Evolutionary conservation across 2,888 invertebrate species (phyloP).

Genomic region (Chloroclysta siterata): DNA sequence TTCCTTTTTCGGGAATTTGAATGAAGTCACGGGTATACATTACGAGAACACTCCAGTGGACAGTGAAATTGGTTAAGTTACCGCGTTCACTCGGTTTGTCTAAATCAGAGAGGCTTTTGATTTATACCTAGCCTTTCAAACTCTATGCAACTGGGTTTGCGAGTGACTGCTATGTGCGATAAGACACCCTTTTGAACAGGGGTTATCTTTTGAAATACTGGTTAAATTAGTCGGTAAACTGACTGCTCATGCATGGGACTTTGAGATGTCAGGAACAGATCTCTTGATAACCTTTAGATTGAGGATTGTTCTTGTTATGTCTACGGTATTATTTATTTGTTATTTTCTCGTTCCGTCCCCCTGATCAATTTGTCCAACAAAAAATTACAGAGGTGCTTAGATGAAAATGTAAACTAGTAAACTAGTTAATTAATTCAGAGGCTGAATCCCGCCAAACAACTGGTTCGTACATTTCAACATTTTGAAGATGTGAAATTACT

Average conservation of each 20-base stretch:
- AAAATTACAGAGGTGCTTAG: no score
- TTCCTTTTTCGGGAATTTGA: neutral
- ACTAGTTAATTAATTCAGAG: no score
- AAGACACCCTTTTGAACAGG: neutral
- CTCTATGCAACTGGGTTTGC: neutral
- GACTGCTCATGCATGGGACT: conserved; percentile 1
- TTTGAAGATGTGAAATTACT: no score
- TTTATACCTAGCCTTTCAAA: conserved; percentile 1
- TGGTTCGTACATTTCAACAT: no score
- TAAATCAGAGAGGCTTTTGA: neutral
- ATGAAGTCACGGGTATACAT: neutral
- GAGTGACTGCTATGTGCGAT: conserved; percentile 5
- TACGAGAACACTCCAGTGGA: neutral
- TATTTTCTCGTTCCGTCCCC: no score
- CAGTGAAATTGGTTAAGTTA: neutral
- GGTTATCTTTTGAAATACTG: neutral
- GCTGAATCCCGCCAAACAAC: no score
- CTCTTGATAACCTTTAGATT: neutral
- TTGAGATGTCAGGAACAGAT: neutral
- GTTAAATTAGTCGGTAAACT: neutral
- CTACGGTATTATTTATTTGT: no score
- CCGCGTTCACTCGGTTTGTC: neutral
- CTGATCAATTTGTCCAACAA: no score
- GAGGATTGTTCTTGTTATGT: no score
- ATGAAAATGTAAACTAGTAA: no score